Conservation (phyloP, 2,888 invertebrate species). For the Drosophila suboccidentalis region DNA sequence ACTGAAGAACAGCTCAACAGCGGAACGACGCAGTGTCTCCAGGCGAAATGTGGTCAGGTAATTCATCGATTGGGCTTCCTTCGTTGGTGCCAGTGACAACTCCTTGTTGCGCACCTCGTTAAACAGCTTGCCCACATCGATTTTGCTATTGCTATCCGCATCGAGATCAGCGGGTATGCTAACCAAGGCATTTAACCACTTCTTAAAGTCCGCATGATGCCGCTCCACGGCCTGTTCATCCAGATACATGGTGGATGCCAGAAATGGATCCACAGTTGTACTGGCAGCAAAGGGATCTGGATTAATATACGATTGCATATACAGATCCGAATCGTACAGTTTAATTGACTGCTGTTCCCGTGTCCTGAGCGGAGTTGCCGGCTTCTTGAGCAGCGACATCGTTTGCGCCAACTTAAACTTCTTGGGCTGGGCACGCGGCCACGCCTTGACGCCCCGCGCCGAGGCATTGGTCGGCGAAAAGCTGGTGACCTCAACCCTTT, state of each 20-base stretch:
- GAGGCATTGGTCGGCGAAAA: slow-evolving; percentile 54
- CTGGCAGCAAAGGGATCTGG: slow-evolving; percentile 87
- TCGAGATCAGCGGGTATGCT: slow-evolving; percentile 91
- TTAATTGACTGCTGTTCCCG: slow-evolving; percentile 68
- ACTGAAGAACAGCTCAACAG: slow-evolving; percentile 88
- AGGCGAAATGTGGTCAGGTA: slow-evolving; percentile 90
- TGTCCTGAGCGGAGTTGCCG: slow-evolving; percentile 75
- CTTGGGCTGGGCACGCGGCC: slow-evolving; percentile 78
- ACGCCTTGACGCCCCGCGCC: slow-evolving; percentile 58
- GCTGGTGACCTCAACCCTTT: slow-evolving; percentile 69
- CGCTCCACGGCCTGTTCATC: slow-evolving; percentile 89
- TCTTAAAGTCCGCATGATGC: slow-evolving; percentile 90
- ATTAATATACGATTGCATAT: slow-evolving; percentile 85
- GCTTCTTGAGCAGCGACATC: slow-evolving; percentile 75
- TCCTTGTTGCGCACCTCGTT: slow-evolving; percentile 90
- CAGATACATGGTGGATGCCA: slow-evolving; percentile 89
- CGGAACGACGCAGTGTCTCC: slow-evolving; percentile 89
- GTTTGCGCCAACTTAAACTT: slow-evolving; percentile 76
- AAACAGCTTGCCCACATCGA: slow-evolving; percentile 92
- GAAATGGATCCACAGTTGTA: slow-evolving; percentile 89
- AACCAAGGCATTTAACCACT: slow-evolving; percentile 92
- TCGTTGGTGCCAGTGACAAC: slow-evolving; percentile 89
- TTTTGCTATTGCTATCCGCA: slow-evolving; percentile 87
- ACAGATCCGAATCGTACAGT: slow-evolving; percentile 84
- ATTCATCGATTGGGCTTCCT: slow-evolving; percentile 89